phyloP scores from a whole-genome alignment of 2,888 invertebrate species.

The Eucera pruinosa region DNA sequence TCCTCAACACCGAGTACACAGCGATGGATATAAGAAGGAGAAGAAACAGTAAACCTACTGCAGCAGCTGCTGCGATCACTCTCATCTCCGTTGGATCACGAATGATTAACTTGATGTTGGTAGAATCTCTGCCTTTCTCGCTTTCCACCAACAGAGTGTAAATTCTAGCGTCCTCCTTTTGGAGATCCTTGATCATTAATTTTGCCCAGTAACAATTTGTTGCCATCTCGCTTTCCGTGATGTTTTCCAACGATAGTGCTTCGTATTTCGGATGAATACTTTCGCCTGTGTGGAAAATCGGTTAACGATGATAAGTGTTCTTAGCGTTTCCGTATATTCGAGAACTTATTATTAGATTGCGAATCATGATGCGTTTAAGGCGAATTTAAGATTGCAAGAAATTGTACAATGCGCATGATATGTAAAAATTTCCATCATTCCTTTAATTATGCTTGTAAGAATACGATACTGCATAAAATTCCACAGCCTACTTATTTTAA shows the following conservation, averaged over 20 bases:
- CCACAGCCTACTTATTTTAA: too few relatives aligned
- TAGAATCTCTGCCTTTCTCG: conserved; percentile 91
- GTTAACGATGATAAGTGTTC: too few relatives aligned
- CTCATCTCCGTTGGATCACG: conserved; percentile 81
- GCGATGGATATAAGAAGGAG: conserved; percentile 77
- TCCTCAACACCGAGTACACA: conserved; percentile 75
- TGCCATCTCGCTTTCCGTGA: conserved; percentile 78
- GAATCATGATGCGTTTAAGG: too few relatives aligned
- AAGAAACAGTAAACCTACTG: conserved; percentile 77
- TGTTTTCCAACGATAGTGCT: conserved; percentile 80
- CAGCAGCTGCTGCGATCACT: conserved; percentile 79
- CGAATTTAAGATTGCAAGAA: too few relatives aligned
- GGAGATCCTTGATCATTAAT: conserved; percentile 90
- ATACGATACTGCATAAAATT: too few relatives aligned
- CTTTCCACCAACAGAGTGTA: conserved; percentile 95
- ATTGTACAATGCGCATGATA: too few relatives aligned
- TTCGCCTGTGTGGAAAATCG: conserved; percentile 72
- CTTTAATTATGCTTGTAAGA: too few relatives aligned
- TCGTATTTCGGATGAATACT: conserved; percentile 81
- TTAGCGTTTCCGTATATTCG: too few relatives aligned
- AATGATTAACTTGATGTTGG: conserved; percentile 78
- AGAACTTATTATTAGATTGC: too few relatives aligned
- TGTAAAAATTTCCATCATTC: too few relatives aligned
- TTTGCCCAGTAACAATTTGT: conserved; percentile 93
- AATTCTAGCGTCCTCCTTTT: conserved; percentile 92